Percentiles rank a stretch among this genome's conserved stretches.
Evolutionary conservation across 2,113 vertebrate genomes (phyloP).

Genomic region (Sminthopsis crassicaudata): DNA sequence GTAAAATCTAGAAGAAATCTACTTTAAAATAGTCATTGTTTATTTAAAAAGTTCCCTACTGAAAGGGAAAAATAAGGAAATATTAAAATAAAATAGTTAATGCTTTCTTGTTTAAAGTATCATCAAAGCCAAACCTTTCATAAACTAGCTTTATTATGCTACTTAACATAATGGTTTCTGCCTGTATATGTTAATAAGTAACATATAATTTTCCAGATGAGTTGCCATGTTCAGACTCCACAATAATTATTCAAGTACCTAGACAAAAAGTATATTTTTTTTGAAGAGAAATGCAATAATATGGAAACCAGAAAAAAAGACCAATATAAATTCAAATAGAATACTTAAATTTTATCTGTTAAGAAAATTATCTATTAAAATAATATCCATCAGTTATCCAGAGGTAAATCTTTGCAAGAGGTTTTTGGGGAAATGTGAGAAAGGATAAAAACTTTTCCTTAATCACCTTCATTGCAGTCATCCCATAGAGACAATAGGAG

Average conservation of each 20-base stretch:
- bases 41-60: background rate
- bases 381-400: background rate
- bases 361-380: background rate
- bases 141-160: background rate
- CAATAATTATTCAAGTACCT: background rate
- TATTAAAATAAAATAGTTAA: background rate
- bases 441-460: background rate
- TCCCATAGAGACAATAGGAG: background rate
- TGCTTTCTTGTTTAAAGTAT: background rate
- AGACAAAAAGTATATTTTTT: background rate
- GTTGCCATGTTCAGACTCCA: background rate
- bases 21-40: background rate
- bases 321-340: background rate
- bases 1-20: constrained; percentile 4
- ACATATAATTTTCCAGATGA: background rate
- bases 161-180: background rate
- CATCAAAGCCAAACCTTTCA: background rate
- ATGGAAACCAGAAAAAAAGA: background rate
- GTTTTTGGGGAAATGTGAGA: background rate
- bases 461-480: background rate
- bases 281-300: background rate
- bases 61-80: background rate
- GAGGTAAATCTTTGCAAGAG: background rate
- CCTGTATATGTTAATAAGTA: background rate
- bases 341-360: background rate